Evolutionary conservation across 2,888 invertebrate genomes (phyloP), one percentile per base, ranked within the genome.

Genomic region (Acanthosoma haemorrhoidale): DNA sequence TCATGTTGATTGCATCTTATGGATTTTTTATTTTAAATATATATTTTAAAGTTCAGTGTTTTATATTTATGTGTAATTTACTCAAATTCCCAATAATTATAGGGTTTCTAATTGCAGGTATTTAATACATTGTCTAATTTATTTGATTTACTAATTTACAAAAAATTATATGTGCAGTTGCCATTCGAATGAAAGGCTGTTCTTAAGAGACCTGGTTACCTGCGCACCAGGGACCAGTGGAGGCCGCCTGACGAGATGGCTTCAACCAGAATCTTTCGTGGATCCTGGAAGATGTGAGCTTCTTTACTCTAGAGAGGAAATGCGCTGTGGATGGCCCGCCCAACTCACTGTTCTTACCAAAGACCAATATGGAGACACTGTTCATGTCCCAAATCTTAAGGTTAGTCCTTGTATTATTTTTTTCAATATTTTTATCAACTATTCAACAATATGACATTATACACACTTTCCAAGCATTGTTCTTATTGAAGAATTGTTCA

Each of bases 281-380:
- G 96, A 96, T 81, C 93, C 96, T 0, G 80, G 86, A 72, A 89
- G 90, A 78, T 95, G 94, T 80, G 92, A 94, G 80, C 86, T 96
- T 68, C 83, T 89, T 72, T 88, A 89, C 76, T 88, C 89, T 34
- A 82, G 86, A 68, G 88, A 88, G 75, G 85, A 88, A 69, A 80
- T 88, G 75, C 85, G 90, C 64, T 91, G 90, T 77, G 92, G 92
- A 63, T 91, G 91, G 89, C 91, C 92, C 13, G 89, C 92, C 0
- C 85, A 91, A 74, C 85, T 96, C 71, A 90, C 92, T 3, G 84
- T 94, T 3, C 83, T 89, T 73, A 91, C 90, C 64, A 86, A 91
- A 74, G 96, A 98, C 81, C 97, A 98, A 81, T 95, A 96, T 79
- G 92, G 92, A 0, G 91, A 95, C 77, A 82, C 88, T 13, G 96